These are phyloP conservation scores for Carduelis carduelis DNA, from an alignment of 2,797 vertebrate species.

Conservation along the genomic window DNA sequence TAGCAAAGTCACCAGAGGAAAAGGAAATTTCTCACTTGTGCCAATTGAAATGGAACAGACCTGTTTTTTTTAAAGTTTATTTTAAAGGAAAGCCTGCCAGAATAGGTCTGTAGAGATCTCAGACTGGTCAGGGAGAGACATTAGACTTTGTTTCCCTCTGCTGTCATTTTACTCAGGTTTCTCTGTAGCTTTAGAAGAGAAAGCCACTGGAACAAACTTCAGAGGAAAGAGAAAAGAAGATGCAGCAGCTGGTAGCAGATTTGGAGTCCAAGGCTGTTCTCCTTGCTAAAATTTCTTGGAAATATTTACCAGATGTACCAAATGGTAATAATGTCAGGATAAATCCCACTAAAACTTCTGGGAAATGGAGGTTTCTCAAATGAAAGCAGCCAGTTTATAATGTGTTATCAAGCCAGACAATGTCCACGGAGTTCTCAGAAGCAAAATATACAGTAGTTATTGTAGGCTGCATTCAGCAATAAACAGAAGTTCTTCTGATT, in stretches of 20 bases:
- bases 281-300: not conserved
- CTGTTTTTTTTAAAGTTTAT: not conserved
- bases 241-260: constrained; percentile 34
- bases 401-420: not conserved
- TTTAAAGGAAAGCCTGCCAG: constrained; percentile 1
- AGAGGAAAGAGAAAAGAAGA: constrained; percentile 41
- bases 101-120: not conserved
- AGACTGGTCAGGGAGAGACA: not conserved
- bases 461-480: not conserved
- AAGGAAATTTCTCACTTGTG: not conserved
- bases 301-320: not conserved
- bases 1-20: not conserved
- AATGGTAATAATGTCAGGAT: not conserved
- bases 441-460: not conserved
- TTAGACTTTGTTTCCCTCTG: constrained; percentile 37
- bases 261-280: not conserved
- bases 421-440: not conserved
- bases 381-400: not conserved
- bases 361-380: not conserved
- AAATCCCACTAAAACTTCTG: not conserved
- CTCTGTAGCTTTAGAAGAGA: constrained; percentile 41
- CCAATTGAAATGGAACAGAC: constrained; percentile 17
- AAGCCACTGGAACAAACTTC: constrained; percentile 44
- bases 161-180: constrained; percentile 47
- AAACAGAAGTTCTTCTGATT: not conserved